These are phyloP conservation scores for Hippocampus abdominalis DNA, from an alignment of 2,113 vertebrate genomes.

Conservation along the genomic window DNA sequence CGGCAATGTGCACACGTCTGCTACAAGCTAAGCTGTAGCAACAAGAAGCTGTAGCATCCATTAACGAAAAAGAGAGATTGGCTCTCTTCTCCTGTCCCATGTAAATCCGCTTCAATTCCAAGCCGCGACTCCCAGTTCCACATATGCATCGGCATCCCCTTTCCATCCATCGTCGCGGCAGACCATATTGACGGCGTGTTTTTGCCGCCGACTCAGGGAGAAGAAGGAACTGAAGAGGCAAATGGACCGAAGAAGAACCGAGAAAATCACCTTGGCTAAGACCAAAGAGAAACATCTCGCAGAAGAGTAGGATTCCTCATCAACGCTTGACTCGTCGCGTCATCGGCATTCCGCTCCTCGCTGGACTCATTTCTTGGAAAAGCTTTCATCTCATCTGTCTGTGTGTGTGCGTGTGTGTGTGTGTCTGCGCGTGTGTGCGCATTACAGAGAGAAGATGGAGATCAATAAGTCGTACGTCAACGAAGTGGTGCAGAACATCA, in stretches of 20 bases:
- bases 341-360: neutral
- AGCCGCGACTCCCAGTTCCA: too few relatives aligned
- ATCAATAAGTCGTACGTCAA: constrained; percentile 97
- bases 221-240: constrained; percentile 96
- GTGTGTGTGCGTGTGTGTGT: constrained; percentile 14
- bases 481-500: constrained; percentile 97
- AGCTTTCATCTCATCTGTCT: neutral
- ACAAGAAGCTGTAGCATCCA: too few relatives aligned
- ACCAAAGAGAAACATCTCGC: constrained; percentile 97
- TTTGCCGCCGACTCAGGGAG: constrained; percentile 71
- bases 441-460: constrained; percentile 90
- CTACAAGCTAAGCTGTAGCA: too few relatives aligned
- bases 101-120: too few relatives aligned
- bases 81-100: too few relatives aligned
- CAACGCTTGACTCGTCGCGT: neutral
- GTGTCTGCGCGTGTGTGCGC: constrained; percentile 23
- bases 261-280: constrained; percentile 94
- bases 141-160: too few relatives aligned
- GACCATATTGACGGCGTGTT: neutral
- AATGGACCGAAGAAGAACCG: constrained; percentile 97
- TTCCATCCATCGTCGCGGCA: neutral
- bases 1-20: too few relatives aligned
- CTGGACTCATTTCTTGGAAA: neutral
- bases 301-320: constrained; percentile 83
- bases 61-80: too few relatives aligned